Evolutionary conservation across 2,797 vertebrate genomes (phyloP).

Genomic region (Picus viridis): DNA sequence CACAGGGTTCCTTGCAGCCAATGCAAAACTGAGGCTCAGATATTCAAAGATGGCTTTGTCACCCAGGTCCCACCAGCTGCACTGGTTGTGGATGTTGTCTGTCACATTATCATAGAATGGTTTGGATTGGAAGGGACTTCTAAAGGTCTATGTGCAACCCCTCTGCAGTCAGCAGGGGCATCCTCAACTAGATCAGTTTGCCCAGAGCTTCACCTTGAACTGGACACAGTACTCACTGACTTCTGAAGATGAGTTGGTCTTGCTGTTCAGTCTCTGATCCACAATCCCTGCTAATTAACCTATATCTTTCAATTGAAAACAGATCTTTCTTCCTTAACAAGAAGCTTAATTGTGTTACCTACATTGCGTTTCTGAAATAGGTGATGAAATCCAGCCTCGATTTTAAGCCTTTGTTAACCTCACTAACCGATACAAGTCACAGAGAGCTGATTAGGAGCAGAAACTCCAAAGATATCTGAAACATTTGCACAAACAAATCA

Average conservation of each 20-base stretch:
- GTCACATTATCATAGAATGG: not conserved
- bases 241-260: not conserved
- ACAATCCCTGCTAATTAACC: conserved; percentile 37
- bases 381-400: not conserved
- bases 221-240: not conserved
- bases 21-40: not conserved
- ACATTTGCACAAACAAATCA: not conserved
- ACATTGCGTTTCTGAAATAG: conserved; percentile 26
- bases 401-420: not conserved
- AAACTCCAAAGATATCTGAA: not conserved
- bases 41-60: not conserved
- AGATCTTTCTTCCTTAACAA: not conserved
- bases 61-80: not conserved
- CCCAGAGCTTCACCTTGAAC: too few relatives aligned
- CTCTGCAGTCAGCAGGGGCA: too few relatives aligned
- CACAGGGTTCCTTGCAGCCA: not conserved
- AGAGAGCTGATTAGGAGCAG: not conserved
- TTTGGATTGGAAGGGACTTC: not conserved
- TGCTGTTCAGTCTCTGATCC: not conserved
- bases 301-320: conserved; percentile 32
- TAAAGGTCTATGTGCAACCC: too few relatives aligned
- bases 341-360: conserved; percentile 38
- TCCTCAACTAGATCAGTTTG: too few relatives aligned
- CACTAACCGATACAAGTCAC: not conserved
- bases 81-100: not conserved